These are phyloP conservation scores for Phainopepla nitens DNA, from an alignment of 2,113 vertebrate species.

Conservation along the genomic window DNA sequence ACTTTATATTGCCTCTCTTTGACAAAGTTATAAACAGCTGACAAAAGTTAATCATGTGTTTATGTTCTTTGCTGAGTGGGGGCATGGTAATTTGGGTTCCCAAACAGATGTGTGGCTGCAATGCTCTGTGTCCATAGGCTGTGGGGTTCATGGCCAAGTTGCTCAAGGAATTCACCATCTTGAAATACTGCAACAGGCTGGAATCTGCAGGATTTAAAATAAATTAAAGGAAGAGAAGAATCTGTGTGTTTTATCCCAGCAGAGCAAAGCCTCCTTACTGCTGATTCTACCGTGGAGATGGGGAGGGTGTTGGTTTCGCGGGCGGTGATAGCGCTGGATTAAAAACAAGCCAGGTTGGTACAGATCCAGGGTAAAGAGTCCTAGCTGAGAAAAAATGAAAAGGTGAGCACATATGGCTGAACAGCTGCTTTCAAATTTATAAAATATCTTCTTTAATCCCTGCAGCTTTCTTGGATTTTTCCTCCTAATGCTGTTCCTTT, in stretches of 20 bases:
- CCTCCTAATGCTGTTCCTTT: conserved; percentile 68
- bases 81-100: not conserved
- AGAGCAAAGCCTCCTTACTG: not conserved
- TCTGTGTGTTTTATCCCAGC: not conserved
- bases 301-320: conserved; percentile 58
- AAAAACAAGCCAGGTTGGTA: conserved; percentile 66
- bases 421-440: conserved; percentile 77
- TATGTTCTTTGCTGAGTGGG: not conserved
- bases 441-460: conserved; percentile 77
- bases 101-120: not conserved
- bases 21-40: not conserved
- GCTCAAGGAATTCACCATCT: not conserved
- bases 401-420: conserved; percentile 76
- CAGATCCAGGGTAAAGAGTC: conserved; percentile 62
- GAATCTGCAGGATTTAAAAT: conserved; percentile 23
- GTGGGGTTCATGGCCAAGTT: not conserved
- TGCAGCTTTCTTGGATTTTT: conserved; percentile 68
- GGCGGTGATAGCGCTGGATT: conserved; percentile 61
- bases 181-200: not conserved
- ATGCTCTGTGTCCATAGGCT: not conserved
- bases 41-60: not conserved
- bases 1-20: not conserved
- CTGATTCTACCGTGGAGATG: conserved; percentile 1
- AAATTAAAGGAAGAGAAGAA: not conserved
- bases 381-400: conserved; percentile 64